Percentiles rank a stretch among this genome's conserved stretches.
phyloP scores from a whole-genome alignment of 35 echinoderm and acorn worm genomes.

The Ophioderma brevispina region DNA sequence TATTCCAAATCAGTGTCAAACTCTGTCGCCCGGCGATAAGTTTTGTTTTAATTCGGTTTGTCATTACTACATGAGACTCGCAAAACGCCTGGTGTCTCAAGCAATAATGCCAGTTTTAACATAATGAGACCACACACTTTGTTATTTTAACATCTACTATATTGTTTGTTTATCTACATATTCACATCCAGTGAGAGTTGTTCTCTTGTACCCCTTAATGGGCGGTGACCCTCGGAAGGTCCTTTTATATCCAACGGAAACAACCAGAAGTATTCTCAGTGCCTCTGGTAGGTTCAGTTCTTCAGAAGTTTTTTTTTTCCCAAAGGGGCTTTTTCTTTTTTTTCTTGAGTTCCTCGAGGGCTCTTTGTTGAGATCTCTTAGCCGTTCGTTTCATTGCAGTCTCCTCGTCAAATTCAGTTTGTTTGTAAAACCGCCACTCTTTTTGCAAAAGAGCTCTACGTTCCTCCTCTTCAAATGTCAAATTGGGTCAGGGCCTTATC shows the following conservation, averaged over 20 bases:
- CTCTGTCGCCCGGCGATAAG: too few relatives aligned
- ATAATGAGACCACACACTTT: too few relatives aligned
- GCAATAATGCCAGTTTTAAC: too few relatives aligned
- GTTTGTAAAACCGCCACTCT: constrained; percentile 67
- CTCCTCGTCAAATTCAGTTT: constrained; percentile 62
- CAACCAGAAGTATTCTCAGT: constrained; percentile 52
- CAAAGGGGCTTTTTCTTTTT: constrained; percentile 82
- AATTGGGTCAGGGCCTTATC: constrained; percentile 45
- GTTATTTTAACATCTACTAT: too few relatives aligned
- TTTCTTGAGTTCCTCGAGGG: constrained; percentile 67
- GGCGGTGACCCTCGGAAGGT: constrained; percentile 81
- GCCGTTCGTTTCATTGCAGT: constrained; percentile 40
- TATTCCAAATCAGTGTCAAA: too few relatives aligned
- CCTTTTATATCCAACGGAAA: constrained; percentile 67
- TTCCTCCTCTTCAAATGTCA: constrained; percentile 73
- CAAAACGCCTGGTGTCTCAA: too few relatives aligned
- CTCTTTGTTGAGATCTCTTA: constrained; percentile 72
- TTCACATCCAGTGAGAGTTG: constrained; percentile 60
- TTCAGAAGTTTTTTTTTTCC: constrained; percentile 74
- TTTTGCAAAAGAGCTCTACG: constrained; percentile 83
- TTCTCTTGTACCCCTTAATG: constrained; percentile 63
- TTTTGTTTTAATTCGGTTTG: too few relatives aligned
- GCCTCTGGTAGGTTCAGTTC: constrained; percentile 81
- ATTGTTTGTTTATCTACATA: constrained; percentile 95
- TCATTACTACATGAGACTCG: too few relatives aligned